Percentiles rank a stretch among this genome's conserved stretches.
Conservation (phyloP, 1,140 invertebrate species). For the Tetranychus cinnabarinus region DNA sequence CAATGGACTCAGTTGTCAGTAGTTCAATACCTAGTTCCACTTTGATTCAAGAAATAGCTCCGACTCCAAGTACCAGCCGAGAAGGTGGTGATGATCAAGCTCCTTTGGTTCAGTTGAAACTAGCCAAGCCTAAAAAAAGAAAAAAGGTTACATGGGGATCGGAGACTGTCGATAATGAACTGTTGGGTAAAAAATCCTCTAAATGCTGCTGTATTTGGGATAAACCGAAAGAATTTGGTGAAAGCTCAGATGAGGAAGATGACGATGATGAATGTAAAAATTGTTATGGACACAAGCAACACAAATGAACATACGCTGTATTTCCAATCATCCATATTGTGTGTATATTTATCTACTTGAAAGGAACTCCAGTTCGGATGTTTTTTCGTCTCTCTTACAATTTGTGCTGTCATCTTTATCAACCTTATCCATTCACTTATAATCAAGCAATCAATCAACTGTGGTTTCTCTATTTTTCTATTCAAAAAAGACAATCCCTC, state of each 20-base stretch:
- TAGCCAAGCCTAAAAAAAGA: conserved; percentile 50
- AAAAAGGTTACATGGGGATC: conserved; percentile 27
- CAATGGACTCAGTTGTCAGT: background rate
- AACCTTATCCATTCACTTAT: too few species aligned
- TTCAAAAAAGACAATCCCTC: too few species aligned
- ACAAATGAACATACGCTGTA: background rate
- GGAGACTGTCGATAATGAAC: conserved; percentile 30
- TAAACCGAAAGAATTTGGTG: conserved; percentile 50
- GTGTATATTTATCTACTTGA: too few species aligned
- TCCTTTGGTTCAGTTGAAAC: conserved; percentile 30
- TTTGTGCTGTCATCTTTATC: too few species aligned
- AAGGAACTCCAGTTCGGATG: too few species aligned
- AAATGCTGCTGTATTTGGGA: conserved; percentile 61
- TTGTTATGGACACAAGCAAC: conserved; percentile 1
- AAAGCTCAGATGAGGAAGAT: conserved; percentile 49
- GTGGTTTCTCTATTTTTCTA: too few species aligned
- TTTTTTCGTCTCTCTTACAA: too few species aligned
- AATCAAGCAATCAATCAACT: too few species aligned
- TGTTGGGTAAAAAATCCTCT: conserved; percentile 30
- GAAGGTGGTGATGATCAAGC: background rate
- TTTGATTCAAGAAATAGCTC: background rate
- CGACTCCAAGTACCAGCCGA: background rate
- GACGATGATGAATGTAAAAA: conserved; percentile 38
- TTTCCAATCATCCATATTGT: too few species aligned
- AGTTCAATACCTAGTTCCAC: background rate